Percentiles rank a stretch among this genome's conserved stretches.
Conservation (phyloP, 2,113 vertebrate genomes). For the Microcebus jonahi region DNA sequence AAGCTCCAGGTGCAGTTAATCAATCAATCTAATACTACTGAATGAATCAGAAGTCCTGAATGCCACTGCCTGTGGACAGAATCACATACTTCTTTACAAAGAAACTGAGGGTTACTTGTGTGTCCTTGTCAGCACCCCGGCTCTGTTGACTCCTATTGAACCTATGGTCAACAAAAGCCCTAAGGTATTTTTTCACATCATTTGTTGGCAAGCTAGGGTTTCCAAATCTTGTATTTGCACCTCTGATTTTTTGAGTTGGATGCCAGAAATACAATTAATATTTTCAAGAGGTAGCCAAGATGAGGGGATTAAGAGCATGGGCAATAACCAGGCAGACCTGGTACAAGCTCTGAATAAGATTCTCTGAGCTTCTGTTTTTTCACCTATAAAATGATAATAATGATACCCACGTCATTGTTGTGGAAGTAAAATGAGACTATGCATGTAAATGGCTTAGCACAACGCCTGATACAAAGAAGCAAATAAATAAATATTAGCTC, state of each 20-base stretch:
- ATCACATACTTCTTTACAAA: not conserved
- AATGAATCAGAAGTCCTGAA: not conserved
- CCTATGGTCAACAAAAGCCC: not conserved
- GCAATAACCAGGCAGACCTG: not conserved
- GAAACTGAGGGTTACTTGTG: accelerated
- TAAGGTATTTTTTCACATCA: not conserved
- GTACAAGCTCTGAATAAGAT: not conserved
- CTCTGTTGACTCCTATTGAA: not conserved
- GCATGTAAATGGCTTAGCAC: not conserved
- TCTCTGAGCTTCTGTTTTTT: conserved; percentile 11
- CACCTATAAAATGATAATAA: not conserved
- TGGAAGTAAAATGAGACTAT: not conserved
- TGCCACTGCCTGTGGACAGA: not conserved
- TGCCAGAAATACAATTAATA: not conserved
- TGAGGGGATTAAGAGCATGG: not conserved
- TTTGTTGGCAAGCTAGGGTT: not conserved
- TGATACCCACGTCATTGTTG: not conserved
- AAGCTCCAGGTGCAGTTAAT: not conserved
- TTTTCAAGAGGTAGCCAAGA: not conserved
- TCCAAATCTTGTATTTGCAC: not conserved
- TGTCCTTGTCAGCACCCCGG: not conserved
- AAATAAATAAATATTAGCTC: not conserved
- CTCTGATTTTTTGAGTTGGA: not conserved
- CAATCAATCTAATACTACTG: not conserved
- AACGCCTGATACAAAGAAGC: not conserved